Percentiles rank a stretch among this genome's conserved stretches.
Conservation (phyloP, 2,797 vertebrate species). For the Siniperca undulata region DNA sequence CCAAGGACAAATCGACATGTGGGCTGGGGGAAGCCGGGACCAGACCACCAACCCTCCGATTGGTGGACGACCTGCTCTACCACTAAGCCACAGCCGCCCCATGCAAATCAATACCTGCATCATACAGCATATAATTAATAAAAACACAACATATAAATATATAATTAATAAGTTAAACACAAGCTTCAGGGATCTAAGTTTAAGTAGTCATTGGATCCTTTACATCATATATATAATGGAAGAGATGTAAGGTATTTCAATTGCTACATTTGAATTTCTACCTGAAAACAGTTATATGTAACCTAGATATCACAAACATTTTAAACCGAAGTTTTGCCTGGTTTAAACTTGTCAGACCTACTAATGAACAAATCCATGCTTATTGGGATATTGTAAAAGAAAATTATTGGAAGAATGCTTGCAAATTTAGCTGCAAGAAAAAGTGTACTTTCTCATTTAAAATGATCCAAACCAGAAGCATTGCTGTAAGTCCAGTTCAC, state of each 20-base stretch:
- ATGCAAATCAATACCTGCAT: too few relatives aligned
- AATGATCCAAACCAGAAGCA: not conserved
- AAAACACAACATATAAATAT: not conserved
- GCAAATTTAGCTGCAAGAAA: not conserved
- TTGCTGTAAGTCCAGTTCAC: not conserved
- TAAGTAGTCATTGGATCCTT: not conserved
- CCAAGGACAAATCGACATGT: too few relatives aligned
- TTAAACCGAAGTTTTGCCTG: not conserved
- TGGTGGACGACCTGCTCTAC: too few relatives aligned
- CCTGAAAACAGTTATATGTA: not conserved
- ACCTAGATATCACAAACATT: not conserved
- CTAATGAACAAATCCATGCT: not conserved
- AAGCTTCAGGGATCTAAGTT: not conserved
- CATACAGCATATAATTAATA: too few relatives aligned
- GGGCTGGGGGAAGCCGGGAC: too few relatives aligned
- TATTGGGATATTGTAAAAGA: not conserved
- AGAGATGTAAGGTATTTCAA: not conserved
- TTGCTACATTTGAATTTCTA: not conserved
- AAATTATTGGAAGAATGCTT: too few relatives aligned
- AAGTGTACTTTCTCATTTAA: not conserved
- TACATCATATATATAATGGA: not conserved
- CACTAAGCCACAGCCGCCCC: too few relatives aligned
- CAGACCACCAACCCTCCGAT: too few relatives aligned
- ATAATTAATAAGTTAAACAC: not conserved
- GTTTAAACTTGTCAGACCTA: not conserved